phyloP scores from a whole-genome alignment of 1,140 invertebrate genomes.

The Nylanderia fulva region DNA sequence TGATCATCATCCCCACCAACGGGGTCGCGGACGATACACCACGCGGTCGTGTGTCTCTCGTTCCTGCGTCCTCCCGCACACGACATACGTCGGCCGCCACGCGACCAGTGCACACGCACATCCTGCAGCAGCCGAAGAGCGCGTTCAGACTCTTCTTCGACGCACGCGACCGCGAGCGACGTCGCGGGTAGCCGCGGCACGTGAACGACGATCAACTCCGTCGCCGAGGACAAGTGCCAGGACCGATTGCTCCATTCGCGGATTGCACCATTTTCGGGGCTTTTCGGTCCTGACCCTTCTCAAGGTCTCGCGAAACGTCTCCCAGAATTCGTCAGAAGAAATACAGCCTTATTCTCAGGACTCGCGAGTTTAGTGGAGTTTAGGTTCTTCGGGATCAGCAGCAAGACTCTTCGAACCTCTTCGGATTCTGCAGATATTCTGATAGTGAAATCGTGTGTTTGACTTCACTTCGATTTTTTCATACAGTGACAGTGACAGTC shows the following conservation, averaged over 20 bases:
- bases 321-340: background rate
- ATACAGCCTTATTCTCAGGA: background rate
- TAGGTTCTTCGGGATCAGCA: too few species aligned
- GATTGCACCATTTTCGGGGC: too few species aligned
- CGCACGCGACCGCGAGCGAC: conserved; percentile 65
- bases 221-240: conserved; percentile 57
- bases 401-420: background rate
- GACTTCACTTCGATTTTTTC: too few species aligned
- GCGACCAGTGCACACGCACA: conserved; percentile 84
- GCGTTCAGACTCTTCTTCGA: conserved; percentile 43
- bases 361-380: background rate
- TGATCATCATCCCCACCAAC: conserved; percentile 68
- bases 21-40: conserved; percentile 51
- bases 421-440: too few species aligned
- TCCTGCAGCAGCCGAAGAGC: conserved; percentile 31
- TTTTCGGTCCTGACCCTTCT: background rate
- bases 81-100: conserved; percentile 86
- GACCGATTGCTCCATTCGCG: conserved; percentile 48
- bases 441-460: too few species aligned
- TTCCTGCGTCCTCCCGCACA: conserved; percentile 81
- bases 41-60: conserved; percentile 85
- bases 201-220: conserved; percentile 56
- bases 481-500: too few species aligned
- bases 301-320: background rate
- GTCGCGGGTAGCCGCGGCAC: conserved; percentile 63